Evolutionary conservation across 2,113 vertebrate genomes (phyloP).

Genomic region (Cyprinus carpio): DNA sequence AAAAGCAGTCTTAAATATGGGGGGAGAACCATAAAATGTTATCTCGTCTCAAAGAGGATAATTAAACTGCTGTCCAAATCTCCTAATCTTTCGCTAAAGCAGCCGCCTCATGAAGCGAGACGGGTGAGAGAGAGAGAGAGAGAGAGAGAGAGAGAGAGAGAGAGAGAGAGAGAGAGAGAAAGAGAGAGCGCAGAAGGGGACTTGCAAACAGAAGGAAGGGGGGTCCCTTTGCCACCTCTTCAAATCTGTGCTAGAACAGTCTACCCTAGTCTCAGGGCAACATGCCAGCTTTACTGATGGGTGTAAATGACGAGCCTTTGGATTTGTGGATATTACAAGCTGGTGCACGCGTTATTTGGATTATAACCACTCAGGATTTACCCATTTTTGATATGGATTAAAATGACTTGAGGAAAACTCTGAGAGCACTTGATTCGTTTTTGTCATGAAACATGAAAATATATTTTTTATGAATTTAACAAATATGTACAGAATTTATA

Average conservation of each 20-base stretch:
- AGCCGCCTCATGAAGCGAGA: constrained; percentile 40
- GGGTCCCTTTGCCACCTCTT: constrained; percentile 31
- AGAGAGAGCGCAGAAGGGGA: neutral
- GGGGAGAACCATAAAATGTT: constrained; percentile 54
- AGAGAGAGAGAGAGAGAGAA: neutral
- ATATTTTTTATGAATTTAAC: neutral
- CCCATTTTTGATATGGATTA: constrained; percentile 50
- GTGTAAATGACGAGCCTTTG: constrained; percentile 52
- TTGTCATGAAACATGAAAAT: neutral
- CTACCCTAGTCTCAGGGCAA: constrained; percentile 51
- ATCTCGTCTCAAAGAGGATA: constrained; percentile 67
- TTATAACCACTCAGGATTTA: constrained; percentile 56
- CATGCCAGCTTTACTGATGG: constrained; percentile 56
- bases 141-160: neutral
- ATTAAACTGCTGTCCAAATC: constrained; percentile 70
- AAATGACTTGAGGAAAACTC: constrained; percentile 26
- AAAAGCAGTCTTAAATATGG: constrained; percentile 61
- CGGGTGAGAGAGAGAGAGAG: constrained; percentile 14
- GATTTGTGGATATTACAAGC: constrained; percentile 49
- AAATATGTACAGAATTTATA: too few species aligned
- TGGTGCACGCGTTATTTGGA: constrained; percentile 47
- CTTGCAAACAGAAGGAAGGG: constrained; percentile 24
- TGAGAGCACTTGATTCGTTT: constrained; percentile 20
- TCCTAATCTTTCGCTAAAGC: constrained; percentile 63
- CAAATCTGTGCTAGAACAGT: constrained; percentile 35